Evolutionary conservation across 2,113 vertebrate genomes (phyloP), one percentile per base, ranked within the genome.

Genomic region (Xenotilapia flavipinnis): DNA sequence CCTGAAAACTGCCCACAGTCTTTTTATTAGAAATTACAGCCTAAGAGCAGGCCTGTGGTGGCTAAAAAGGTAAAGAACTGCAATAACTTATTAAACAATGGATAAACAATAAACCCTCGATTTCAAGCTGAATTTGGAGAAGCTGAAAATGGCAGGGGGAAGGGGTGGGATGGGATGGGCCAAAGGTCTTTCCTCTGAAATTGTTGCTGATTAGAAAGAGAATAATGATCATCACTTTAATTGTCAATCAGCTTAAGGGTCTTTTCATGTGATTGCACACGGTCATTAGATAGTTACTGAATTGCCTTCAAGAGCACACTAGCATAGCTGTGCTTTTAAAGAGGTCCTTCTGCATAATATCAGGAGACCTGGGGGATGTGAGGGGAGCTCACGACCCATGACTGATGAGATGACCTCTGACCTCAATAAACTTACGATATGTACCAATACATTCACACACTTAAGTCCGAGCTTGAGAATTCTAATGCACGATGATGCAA

Each of bases 321-420:
- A 47, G 49, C 60, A 13, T 79, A 12, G 58, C 19, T 68, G 56
- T 49, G 33, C 19, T 14, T 70, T 26, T 47, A 60, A 75, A 75
- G 56, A 81, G 49, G 45, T 42, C 75, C 31, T 23, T 42, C 65
- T 85, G 85, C 68, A 79, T 70, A 14, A 80, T 84, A 85, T 84
- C 70, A 83, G 23, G 26, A 17, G 49, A 86, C 70, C 56, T 45
- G 31, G 7, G 21, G 21, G 23, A 65, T 81, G 49, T 21, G 56
- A 85, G 60, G 38, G 31, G 6, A 81, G 23, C 90, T 62, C 54
- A 36, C 40, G 62, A 68, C 77, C 28, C 38, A 51, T 84, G 86
- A 88, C 40, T 84, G 89, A 93, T 92, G 70, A 94, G 79, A 23
- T 88, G 87, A 93, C 87, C 84, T 83, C 49, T 90, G 86, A 92